Evolutionary conservation across 2,113 vertebrate species (phyloP).

Genomic region (Orycteropus afer): DNA sequence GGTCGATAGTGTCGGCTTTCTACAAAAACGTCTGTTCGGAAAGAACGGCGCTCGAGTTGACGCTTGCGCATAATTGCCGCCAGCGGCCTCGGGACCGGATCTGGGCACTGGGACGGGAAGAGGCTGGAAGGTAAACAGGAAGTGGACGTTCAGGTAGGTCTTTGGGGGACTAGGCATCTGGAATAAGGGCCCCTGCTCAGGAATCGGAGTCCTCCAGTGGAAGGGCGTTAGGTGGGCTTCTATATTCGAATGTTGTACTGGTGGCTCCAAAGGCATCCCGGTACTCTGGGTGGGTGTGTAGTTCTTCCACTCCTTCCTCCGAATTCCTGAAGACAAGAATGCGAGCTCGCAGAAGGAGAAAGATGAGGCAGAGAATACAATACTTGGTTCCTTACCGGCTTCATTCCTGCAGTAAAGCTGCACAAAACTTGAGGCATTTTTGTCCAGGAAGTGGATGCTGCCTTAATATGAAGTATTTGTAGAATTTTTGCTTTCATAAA

Average conservation of each 20-base stretch:
- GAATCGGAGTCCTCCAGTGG: fast-evolving
- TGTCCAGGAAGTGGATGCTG: not conserved
- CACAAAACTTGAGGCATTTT: not conserved
- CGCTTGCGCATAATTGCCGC: not conserved
- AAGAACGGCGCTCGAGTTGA: not conserved
- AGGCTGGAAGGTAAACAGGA: slow-evolving; percentile 66
- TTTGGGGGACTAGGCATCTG: fast-evolving
- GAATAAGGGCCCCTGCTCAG: not conserved
- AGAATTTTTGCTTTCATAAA: not conserved
- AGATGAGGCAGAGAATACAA: not conserved
- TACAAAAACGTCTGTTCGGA: not conserved
- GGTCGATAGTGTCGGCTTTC: slow-evolving; percentile 18
- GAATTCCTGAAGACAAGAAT: not conserved
- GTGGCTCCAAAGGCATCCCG: not conserved
- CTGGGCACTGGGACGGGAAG: not conserved
- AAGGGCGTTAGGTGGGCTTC: not conserved
- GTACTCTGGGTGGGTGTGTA: not conserved
- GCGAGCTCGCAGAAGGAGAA: not conserved
- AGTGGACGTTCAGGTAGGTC: slow-evolving; percentile 35
- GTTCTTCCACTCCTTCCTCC: not conserved
- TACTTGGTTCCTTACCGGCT: not conserved
- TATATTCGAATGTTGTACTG: fast-evolving
- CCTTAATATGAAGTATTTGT: not conserved
- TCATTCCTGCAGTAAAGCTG: not conserved
- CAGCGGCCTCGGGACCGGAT: fast-evolving